A percentile compares a stretch with the other conserved stretches of the same genome.
These are phyloP conservation scores for Cryptocephalus moraei DNA, from an alignment of 2,888 invertebrate species.

Conservation along the genomic window DNA sequence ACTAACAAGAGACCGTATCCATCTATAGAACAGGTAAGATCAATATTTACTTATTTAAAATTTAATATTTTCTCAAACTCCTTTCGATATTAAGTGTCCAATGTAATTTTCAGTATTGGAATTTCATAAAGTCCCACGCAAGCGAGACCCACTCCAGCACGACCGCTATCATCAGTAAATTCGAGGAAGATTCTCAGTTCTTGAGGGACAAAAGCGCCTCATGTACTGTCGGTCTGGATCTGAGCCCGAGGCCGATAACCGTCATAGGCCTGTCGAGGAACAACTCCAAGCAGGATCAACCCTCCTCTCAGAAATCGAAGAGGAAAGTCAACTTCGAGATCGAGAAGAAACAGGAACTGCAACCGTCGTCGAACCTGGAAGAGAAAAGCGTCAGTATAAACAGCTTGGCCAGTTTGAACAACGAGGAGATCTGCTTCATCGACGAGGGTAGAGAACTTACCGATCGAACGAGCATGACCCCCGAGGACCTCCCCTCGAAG, in stretches of 20 bases:
- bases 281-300: slow-evolving; percentile 8
- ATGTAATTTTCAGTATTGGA: slow-evolving; percentile 53
- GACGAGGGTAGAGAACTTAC: slow-evolving; percentile 35
- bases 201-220: slow-evolving; percentile 72
- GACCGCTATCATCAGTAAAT: slow-evolving; percentile 30
- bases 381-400: slow-evolving; percentile 35
- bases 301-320: slow-evolving; percentile 12
- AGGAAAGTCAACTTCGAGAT: neutral
- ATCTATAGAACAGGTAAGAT: slow-evolving; percentile 55
- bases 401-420: slow-evolving; percentile 32
- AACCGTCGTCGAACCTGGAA: slow-evolving; percentile 24
- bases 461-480: slow-evolving; percentile 35
- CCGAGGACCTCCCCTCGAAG: slow-evolving; percentile 20
- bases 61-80: neutral
- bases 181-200: slow-evolving; percentile 42
- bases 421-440: slow-evolving; percentile 35
- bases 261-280: slow-evolving; percentile 29
- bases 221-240: slow-evolving; percentile 64
- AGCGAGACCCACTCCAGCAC: slow-evolving; percentile 38
- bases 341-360: slow-evolving; percentile 18
- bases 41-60: neutral
- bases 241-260: slow-evolving; percentile 57
- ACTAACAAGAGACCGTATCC: slow-evolving; percentile 50
- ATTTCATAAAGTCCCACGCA: slow-evolving; percentile 51
- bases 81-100: neutral